Evolutionary conservation across 2,797 vertebrate genomes (phyloP), one percentile per base, ranked within the genome.

Genomic region (Sebastes umbrosus): DNA sequence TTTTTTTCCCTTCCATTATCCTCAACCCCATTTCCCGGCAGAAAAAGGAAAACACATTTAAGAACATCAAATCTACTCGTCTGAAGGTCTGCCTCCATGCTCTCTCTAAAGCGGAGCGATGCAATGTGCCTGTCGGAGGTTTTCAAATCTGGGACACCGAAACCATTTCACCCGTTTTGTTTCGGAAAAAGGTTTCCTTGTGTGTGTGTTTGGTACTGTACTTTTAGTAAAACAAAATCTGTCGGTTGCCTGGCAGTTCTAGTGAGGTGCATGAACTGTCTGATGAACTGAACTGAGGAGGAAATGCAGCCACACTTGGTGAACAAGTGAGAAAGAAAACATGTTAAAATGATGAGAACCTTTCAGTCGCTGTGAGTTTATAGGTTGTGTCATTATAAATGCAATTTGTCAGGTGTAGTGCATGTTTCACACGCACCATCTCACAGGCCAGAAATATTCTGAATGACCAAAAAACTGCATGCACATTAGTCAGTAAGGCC

Each of bases 31-130:
- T 88, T 87, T 87, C 79, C 84, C 82, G 70, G 22, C 39, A 79
- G 71, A 75, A 80, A 82, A 84, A 69, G 36, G 36, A 81, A 87
- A 87, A 85, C 57, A 67, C 81, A 78, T 86, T 84, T 68, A 79
- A 79, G 69, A 75, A 71, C 60, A 87, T 85, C 62, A 73, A 12
- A 54, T 27, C 24, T 87, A 67, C 74, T 65, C 67, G 77, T 84
- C 57, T 65, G 31, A 84, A 72, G 22, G 55, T 80, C 46, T 84
- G 60, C 20, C 55, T 85, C 29, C 32, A 31, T 39, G 66, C 69
- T 85, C 65, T 83, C 65, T 78, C 36, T 18, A 69, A 67, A 31
- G 70, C 8, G 16, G 34, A 84, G 54, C 5, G 5, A 87, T 54
- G 66, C 62, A 74, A 54, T 60, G 69, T 60, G 57, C 25, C 59